Conservation (phyloP, 2,888 invertebrate genomes). For the Drosophila birchii region DNA sequence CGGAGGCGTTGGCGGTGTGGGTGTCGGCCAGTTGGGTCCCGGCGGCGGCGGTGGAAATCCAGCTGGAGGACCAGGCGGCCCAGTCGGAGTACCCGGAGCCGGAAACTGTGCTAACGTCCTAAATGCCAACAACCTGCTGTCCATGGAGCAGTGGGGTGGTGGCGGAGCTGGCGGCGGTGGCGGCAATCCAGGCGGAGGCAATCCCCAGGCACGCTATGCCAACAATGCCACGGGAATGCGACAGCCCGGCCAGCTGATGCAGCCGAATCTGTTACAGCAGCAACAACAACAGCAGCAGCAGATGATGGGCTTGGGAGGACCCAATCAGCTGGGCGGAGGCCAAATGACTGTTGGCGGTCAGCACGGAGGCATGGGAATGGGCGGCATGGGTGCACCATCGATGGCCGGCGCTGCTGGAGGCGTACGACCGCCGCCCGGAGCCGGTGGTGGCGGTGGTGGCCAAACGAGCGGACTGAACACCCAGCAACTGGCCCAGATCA, state of each 20-base stretch:
- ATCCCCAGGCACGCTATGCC: constrained; percentile 83
- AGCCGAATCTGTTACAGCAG: constrained; percentile 72
- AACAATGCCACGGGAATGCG: constrained; percentile 82
- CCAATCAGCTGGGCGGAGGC: constrained; percentile 68
- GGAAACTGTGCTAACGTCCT: constrained; percentile 72
- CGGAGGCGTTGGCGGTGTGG: constrained; percentile 62
- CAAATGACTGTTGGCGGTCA: constrained; percentile 51
- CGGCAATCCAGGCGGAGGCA: constrained; percentile 61
- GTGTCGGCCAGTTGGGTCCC: constrained; percentile 55
- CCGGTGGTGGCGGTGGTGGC: constrained; percentile 67
- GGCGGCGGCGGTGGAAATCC: constrained; percentile 53
- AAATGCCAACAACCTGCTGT: constrained; percentile 85
- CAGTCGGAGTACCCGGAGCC: constrained; percentile 43
- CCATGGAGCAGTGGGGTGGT: constrained; percentile 86
- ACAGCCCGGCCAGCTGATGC: constrained; percentile 86
- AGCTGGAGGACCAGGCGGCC: constrained; percentile 51
- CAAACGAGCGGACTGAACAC: constrained; percentile 82
- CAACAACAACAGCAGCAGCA: constrained; percentile 84
- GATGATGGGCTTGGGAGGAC: constrained; percentile 54
- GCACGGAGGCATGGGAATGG: constrained; percentile 70
- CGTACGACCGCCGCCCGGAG: constrained; percentile 84
- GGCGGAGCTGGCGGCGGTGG: constrained; percentile 75
- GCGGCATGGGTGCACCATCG: constrained; percentile 57
- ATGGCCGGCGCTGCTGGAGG: constrained; percentile 68
- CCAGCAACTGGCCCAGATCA: constrained; percentile 90